Percentiles rank a stretch among this genome's conserved stretches.
These are phyloP conservation scores for Neopelma chrysocephalum DNA, from an alignment of 2,797 vertebrate genomes.

Conservation along the genomic window DNA sequence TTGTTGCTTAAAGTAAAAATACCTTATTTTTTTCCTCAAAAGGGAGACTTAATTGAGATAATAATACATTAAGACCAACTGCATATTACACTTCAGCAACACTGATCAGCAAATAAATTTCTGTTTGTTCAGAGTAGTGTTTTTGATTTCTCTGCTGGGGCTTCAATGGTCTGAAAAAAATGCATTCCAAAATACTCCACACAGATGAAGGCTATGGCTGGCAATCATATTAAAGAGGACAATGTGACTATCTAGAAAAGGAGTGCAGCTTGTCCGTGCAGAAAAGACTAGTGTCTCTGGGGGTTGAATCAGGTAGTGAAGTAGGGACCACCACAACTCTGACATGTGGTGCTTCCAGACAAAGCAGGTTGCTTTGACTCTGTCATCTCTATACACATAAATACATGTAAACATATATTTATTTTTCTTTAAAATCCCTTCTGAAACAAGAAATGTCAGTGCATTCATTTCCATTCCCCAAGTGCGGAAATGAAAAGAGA, in stretches of 20 bases:
- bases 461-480: background rate
- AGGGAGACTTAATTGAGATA: background rate
- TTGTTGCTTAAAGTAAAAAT: background rate
- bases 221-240: background rate
- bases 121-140: background rate
- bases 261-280: rapidly evolving
- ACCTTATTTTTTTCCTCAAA: background rate
- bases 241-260: background rate
- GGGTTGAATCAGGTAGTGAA: background rate
- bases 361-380: background rate
- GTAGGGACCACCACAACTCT: background rate
- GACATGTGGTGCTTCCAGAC: background rate
- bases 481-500: background rate
- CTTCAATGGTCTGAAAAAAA: background rate
- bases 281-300: background rate
- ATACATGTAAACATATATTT: background rate
- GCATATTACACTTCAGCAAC: background rate
- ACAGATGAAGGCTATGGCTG: background rate
- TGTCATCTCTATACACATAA: background rate
- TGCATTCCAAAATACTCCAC: background rate
- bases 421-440: background rate
- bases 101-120: background rate
- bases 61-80: background rate
- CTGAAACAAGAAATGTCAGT: background rate
- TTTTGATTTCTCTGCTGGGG: background rate